Conservation (phyloP, 2,888 invertebrate species). For the Tachina lurida region DNA sequence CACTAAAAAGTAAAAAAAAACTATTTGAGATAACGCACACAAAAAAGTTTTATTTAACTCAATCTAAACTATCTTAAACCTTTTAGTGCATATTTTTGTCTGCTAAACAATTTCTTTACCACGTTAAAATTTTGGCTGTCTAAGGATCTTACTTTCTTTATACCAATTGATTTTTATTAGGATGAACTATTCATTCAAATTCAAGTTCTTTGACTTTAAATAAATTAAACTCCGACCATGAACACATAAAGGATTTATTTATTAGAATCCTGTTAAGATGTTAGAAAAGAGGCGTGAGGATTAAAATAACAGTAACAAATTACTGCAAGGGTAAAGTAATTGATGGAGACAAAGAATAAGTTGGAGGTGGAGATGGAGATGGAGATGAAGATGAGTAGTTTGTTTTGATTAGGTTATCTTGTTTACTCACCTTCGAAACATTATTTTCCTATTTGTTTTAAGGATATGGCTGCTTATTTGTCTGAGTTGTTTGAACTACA, state of each 20-base stretch:
- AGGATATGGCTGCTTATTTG: slow-evolving; percentile 18
- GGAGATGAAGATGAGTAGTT: slow-evolving; percentile 30
- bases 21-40: too few species aligned
- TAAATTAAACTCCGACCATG: slow-evolving; percentile 53
- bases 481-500: slow-evolving; percentile 37
- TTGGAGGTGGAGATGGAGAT: neutral
- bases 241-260: slow-evolving; percentile 24
- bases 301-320: slow-evolving; percentile 50
- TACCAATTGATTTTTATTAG: slow-evolving; percentile 11
- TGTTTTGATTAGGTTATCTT: slow-evolving; percentile 53
- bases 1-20: too few species aligned
- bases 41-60: too few species aligned
- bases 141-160: neutral
- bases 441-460: slow-evolving; percentile 11
- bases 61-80: neutral
- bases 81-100: neutral
- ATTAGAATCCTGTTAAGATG: neutral
- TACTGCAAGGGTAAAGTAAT: slow-evolving; percentile 49
- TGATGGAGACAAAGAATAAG: neutral
- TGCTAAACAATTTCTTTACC: neutral
- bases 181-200: slow-evolving; percentile 59
- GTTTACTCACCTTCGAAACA: slow-evolving; percentile 32
- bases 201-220: slow-evolving; percentile 54
- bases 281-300: neutral
- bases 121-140: neutral